phyloP scores from a whole-genome alignment of 2,888 invertebrate genomes.

The Lepas anatifera region DNA sequence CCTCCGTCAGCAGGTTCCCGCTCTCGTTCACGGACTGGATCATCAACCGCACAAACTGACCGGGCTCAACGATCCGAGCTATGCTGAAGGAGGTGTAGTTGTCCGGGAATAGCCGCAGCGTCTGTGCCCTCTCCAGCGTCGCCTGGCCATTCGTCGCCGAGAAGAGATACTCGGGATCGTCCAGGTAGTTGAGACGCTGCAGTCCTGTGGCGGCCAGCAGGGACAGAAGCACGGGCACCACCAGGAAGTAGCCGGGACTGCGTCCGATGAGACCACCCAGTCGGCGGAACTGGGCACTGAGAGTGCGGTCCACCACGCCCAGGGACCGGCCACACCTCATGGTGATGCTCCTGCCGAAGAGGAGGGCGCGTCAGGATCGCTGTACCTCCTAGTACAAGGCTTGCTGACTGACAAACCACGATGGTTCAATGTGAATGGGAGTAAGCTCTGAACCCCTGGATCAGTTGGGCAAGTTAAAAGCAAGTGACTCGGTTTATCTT shows the following conservation, averaged over 20 bases:
- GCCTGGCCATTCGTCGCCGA: conserved; percentile 73
- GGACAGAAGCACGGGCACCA: conserved; percentile 69
- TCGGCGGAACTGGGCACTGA: conserved; percentile 49
- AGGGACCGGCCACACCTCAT: not conserved
- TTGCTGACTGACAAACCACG: too few relatives aligned
- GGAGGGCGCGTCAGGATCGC: too few relatives aligned
- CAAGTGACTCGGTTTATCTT: too few relatives aligned
- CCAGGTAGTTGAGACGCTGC: conserved; percentile 71
- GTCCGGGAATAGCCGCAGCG: conserved; percentile 71
- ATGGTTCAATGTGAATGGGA: too few relatives aligned
- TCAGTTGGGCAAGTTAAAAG: too few relatives aligned
- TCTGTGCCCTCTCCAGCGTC: conserved; percentile 54
- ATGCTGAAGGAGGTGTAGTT: conserved; percentile 80
- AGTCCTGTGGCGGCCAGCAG: conserved; percentile 72
- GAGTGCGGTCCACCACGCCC: conserved; percentile 11
- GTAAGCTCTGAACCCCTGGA: too few relatives aligned
- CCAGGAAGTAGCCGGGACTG: conserved; percentile 76
- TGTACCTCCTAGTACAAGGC: too few relatives aligned
- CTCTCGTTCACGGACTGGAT: conserved; percentile 61
- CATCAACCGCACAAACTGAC: conserved; percentile 67
- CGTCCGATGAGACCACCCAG: conserved; percentile 64
- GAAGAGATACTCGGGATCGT: conserved; percentile 84
- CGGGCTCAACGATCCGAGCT: conserved; percentile 73
- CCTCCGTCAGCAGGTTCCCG: conserved; percentile 60
- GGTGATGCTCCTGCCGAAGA: too few relatives aligned